Evolutionary conservation across 30 jellyfish, hydroid and myxozoan genomes (phyloP), one percentile per base, ranked within the genome.

Genomic region (Rhopilema esculentum): DNA sequence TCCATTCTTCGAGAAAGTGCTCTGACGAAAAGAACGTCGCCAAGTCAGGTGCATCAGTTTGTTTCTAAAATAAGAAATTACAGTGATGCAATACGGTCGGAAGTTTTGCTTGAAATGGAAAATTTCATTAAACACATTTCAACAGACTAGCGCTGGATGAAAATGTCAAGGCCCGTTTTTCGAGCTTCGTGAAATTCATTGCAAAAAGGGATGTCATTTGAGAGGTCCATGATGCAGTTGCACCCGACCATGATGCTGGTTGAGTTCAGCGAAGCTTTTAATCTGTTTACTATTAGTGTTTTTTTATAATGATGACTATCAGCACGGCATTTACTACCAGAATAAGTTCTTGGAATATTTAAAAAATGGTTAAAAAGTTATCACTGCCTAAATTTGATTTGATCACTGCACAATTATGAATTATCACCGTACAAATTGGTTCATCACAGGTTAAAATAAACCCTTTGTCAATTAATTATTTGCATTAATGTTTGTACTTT

Each of bases 141-240:
- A 51, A 75, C 26, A 75, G 86, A 75, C 76, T 75, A 80, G 83
- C 83, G 28, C 85, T 74, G 72, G 79, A 74, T 74, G 85, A 74
- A 7, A 33, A 1, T 76, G 78, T 15, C 25, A 57, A 79, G 66
- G 89, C 66, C 79, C 53, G 82, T 64, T 26, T 27, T 61, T 79
- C 66, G n/a, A 79, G 27, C 79, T 61, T 79, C 57, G 82, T 64
- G 53, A 61, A 79, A 53, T 79, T 79, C 26, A 31, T 48, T 81
- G 27, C 91, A 32, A 61, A 64, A 1, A 67, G 65, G 23, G 83
- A 65, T 52, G 89, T 48, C 40, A 27, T 79, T 40, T 40, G 89
- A n/a, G 80, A 79, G 80, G 89, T 61, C 66, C 64, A 52, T 52
- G 65, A 79, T 12, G 79, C 73, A 79, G 52, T 65, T 81, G 83